Percentiles rank a stretch among this genome's conserved stretches.
Conservation (phyloP, 1,140 invertebrate species). For the Drosophila truncata region DNA sequence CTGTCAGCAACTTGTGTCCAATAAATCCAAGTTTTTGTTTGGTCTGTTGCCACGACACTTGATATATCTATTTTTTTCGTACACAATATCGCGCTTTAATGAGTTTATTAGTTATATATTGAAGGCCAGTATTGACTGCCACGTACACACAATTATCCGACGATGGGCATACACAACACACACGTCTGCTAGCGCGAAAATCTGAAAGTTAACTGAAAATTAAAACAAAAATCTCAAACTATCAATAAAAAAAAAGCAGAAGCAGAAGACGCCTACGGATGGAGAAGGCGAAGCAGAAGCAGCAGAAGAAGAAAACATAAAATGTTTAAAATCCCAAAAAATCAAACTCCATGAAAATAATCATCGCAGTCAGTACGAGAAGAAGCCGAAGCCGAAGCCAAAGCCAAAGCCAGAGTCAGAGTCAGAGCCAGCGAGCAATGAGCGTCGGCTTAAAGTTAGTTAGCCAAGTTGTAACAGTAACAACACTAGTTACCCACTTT, state of each 20-base stretch:
- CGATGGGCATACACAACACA: constrained; percentile 28
- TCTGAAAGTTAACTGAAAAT: constrained; percentile 85
- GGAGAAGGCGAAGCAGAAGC: constrained; percentile 37
- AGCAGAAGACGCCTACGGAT: constrained; percentile 41
- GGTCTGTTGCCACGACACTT: constrained; percentile 9
- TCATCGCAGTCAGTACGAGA: constrained; percentile 54
- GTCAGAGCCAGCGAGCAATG: constrained; percentile 49
- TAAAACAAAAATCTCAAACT: constrained; percentile 78
- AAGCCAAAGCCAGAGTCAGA: neutral
- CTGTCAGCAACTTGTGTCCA: constrained; percentile 23
- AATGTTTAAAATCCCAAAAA: constrained; percentile 85
- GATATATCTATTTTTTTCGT: constrained; percentile 14
- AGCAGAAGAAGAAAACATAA: constrained; percentile 70
- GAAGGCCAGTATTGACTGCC: constrained; percentile 26
- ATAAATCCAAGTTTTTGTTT: constrained; percentile 24
- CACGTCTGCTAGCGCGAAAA: constrained; percentile 84
- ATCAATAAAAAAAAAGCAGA: constrained; percentile 63
- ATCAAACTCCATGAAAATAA: constrained; percentile 85
- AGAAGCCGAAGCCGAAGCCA: neutral
- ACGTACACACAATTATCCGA: constrained; percentile 57
- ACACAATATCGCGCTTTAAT: constrained; percentile 22
- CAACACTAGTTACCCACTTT: constrained; percentile 77
- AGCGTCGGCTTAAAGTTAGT: constrained; percentile 38
- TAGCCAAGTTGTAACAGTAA: constrained; percentile 61
- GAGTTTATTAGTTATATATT: constrained; percentile 7